Evolutionary conservation across 1,140 invertebrate species (phyloP).

Genomic region (Bactericera cockerelli): DNA sequence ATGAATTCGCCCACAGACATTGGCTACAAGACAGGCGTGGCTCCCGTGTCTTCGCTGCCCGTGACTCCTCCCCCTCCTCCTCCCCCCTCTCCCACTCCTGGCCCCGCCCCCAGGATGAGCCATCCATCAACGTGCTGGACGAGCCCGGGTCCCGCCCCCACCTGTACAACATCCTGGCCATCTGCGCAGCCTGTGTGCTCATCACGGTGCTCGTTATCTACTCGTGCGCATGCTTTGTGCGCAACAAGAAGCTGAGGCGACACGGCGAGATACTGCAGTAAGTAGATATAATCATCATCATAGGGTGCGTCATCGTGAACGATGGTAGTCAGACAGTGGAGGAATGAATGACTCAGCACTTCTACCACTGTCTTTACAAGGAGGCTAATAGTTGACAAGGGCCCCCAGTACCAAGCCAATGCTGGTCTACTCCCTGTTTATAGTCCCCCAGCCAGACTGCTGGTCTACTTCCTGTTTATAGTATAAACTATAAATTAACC

Average conservation of each 20-base stretch:
- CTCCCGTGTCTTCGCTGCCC: background rate
- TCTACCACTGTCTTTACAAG: too few relatives aligned
- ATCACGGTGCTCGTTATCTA: background rate
- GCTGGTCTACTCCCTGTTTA: too few relatives aligned
- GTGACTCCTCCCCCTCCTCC: background rate
- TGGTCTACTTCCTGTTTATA: too few relatives aligned
- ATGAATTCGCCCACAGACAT: too few relatives aligned
- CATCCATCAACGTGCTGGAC: background rate
- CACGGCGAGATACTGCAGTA: slow-evolving; percentile 2
- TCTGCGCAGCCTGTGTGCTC: background rate
- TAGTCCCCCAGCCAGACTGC: too few relatives aligned
- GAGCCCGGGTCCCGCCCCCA: background rate
- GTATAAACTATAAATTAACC: too few relatives aligned
- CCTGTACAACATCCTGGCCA: slow-evolving; percentile 1
- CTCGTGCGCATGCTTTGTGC: slow-evolving; percentile 1
- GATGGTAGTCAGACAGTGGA: too few relatives aligned
- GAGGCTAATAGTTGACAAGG: too few relatives aligned
- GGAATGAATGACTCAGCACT: too few relatives aligned
- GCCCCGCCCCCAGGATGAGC: background rate
- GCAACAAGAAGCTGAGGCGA: background rate
- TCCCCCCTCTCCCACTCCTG: background rate
- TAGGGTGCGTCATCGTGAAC: too few relatives aligned
- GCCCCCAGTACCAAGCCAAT: too few relatives aligned
- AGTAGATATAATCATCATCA: background rate
- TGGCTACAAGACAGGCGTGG: background rate